Base-by-base conservation (phyloP, 2,113 vertebrate genomes). In the Galemys pyrenaicus region DNA sequence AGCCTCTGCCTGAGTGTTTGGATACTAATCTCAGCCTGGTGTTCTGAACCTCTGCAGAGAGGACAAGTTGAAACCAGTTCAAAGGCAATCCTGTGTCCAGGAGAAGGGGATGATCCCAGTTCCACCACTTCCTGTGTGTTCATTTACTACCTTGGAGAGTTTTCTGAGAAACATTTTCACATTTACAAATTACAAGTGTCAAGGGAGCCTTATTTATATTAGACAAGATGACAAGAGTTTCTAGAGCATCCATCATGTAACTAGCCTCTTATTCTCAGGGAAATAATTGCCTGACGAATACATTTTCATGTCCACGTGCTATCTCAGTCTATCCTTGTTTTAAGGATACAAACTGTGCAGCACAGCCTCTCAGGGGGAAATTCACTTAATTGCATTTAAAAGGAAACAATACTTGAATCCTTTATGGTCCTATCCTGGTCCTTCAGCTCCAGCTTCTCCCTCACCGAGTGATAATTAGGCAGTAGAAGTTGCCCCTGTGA, bases 401-500 rank as follows among this genome's bases (percentile, higher is more conserved):
- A 95, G 64, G 80, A 93, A 87, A 83, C 64, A 9, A 64, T 62
- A n/a, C 78, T 83, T 81, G 89, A 89, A 35, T 84, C 65, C 83
- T 89, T 92, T 62, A 10, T 6, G 39, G 28, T 60, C 22, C 77
- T 56, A 3, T 17, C 39, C 6, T 1, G 4, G 70, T 26, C 28
- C 15, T 65, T 51, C 65, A 49, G 16, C 26, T 65, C 4, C 17
- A 12, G 12, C 44, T 92, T 56, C 37, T n/a, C 30, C 41, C 46
- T 79, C 46, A 75, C 58, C 30, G 49, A 60, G 65, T 77, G 93
- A 81, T 51, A 93, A 81, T 62, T 87, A 77, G 46, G 35, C 54
- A 54, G 73, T 49, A 73, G 64, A 89, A 87, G 60, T 32, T 20
- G 41, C 28, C 83, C 54, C 4, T 77, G 83, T 93, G 92, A 81